Evolutionary conservation across 2,113 vertebrate species (phyloP), one percentile per base, ranked within the genome.

Genomic region (Plotosus lineatus): DNA sequence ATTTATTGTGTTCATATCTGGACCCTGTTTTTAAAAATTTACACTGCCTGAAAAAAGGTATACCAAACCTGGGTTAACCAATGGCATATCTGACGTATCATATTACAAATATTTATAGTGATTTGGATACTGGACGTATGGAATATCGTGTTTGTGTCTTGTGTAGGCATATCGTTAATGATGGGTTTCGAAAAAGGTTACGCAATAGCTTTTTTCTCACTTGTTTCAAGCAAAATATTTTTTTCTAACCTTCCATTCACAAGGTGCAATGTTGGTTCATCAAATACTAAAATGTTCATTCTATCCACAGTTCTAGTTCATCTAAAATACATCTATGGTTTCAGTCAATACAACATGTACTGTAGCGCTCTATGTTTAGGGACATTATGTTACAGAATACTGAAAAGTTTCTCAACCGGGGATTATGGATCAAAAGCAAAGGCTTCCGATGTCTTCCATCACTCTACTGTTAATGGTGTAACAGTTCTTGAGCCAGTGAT

Each of bases 401-500:
- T 88, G 83, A 89, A 91, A 90, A 90, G 86, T 88, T 85, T 89
- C 66, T 86, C 88, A 88, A 58, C 86, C 61, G 86, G 87, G 84
- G 85, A 84, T 80, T 77, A 89, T 88, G 87, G 89, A 61, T 42
- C 78, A 68, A 60, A 88, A 80, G 84, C 86, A 87, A 83, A 90
- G 88, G 84, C 40, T 69, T 75, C 63, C 88, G 87, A 88, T 83
- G 87, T 84, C 86, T 82, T 85, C 87, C 77, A 88, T 86, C 83
- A 23, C 83, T 68, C 86, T 23, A 31, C 88, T 86, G 85, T 84
- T 87, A 90, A 92, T n/a, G 92, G 86, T 81, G 91, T 91, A 94
- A 94, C 93, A 94, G 92, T 93, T 92, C 89, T 93, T 84, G 87
- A 94, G 92, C 93, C 93, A 82, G 74, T 86, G 73, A 82, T 78